Evolutionary conservation across 2,113 vertebrate genomes (phyloP), one percentile per base, ranked within the genome.

Genomic region (Phalacrocorax carbo): DNA sequence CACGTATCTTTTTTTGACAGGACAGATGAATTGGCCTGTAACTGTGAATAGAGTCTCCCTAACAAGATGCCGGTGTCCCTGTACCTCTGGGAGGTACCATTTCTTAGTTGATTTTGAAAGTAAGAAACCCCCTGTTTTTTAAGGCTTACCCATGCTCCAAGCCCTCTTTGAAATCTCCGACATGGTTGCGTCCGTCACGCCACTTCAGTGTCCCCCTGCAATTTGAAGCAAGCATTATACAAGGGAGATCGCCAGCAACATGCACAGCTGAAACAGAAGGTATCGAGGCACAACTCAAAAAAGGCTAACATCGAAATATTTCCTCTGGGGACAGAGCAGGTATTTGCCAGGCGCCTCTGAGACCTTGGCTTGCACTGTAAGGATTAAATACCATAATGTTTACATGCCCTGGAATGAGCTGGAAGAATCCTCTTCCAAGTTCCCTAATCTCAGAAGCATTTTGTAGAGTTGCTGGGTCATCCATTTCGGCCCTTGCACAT

Each of bases 171-270:
- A 98, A 98, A 30, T 97, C 85, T 7, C 98, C 98, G 1, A 97
- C 97, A 0, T 98, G 98, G 91, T 98, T 98, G 71, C 71, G 94
- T 15, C 98, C 98, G 0, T 98, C 88, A 0, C 90, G 96, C 98
- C 98, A 98, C 80, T 97, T 98, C 79, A 98, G 78, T 0, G 97
- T 98, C 26, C 98, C 98, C 87, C 98, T 98, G 95, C 23, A 95
- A 97, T 27, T 64, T 13, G 76, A 86, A 79, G 36, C 2, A 27
- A 83, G 36, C 2, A 0, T 51, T 23, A 48, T 34, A 16, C 22
- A 2, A 29, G 30, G 49, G 7, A 13, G 3, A 34, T 5, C 26
- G 8, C n/a, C 36, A 38, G 17, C 84, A 5, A 10, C 25, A 3
- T 19, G 32, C 62, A 23, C 44, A 14, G 4, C 4, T 29, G 10